Evolutionary conservation across 2,888 invertebrate species (phyloP).

Genomic region (Pyrgus malvae): DNA sequence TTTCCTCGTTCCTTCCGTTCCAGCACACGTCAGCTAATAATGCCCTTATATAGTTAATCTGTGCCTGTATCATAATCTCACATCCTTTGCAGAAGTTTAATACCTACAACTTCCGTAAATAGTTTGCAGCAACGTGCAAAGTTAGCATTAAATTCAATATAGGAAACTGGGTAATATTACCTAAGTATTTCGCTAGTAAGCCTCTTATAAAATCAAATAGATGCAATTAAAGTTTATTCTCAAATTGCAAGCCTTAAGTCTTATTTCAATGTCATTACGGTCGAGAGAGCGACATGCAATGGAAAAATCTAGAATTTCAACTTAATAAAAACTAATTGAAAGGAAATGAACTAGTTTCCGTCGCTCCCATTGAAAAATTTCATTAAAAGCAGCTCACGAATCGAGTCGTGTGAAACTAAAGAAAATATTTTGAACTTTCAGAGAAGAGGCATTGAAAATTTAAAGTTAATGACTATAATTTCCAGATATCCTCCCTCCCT

Average conservation of each 20-base stretch:
- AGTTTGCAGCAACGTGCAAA: too few species aligned
- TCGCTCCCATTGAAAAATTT: slow-evolving; percentile 18
- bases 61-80: too few species aligned
- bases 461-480: background rate
- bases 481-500: too few species aligned
- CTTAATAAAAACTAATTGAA: slow-evolving; percentile 23
- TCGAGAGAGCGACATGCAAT: slow-evolving; percentile 8
- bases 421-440: slow-evolving; percentile 12
- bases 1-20: too few species aligned
- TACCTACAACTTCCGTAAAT: too few species aligned
- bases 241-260: slow-evolving; percentile 2
- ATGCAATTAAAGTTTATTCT: background rate
- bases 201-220: background rate
- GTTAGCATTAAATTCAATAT: too few species aligned
- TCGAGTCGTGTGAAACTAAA: slow-evolving; percentile 17
- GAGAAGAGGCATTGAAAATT: background rate
- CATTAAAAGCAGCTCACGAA: slow-evolving; percentile 18
- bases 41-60: too few species aligned
- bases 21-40: too few species aligned
- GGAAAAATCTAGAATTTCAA: slow-evolving; percentile 13
- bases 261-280: slow-evolving; percentile 8
- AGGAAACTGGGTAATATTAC: too few species aligned
- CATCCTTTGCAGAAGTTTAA: too few species aligned
- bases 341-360: slow-evolving; percentile 23
- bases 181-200: too few species aligned